phyloP scores from a whole-genome alignment of 2,888 invertebrate genomes.

The Mantis religiosa region DNA sequence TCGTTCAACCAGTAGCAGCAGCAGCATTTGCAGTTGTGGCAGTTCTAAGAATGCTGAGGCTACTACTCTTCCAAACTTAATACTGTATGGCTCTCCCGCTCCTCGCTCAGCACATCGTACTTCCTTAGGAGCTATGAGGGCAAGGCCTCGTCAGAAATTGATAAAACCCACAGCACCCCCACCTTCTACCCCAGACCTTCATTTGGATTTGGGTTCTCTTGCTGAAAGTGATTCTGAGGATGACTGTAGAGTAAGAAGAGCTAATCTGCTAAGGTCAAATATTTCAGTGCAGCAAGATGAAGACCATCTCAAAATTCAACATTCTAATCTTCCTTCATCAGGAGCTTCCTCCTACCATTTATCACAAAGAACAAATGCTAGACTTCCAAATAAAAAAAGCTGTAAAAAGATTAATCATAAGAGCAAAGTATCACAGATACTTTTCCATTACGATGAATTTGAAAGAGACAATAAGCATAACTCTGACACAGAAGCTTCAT shows the following conservation, averaged over 20 bases:
- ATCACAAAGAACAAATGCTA: background rate
- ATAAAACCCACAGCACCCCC: background rate
- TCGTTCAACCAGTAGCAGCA: background rate
- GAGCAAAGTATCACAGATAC: background rate
- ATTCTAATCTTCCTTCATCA: background rate
- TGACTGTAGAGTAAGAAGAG: background rate
- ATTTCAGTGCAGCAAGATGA: background rate
- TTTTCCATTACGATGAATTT: background rate
- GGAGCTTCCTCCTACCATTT: background rate
- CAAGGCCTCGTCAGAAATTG: background rate
- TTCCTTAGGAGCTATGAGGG: background rate
- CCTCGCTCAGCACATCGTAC: constrained; percentile 23
- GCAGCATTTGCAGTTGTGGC: background rate
- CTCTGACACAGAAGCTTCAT: background rate
- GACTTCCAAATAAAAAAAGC: background rate
- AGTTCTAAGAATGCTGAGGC: background rate
- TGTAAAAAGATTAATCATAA: background rate
- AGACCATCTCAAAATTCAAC: background rate
- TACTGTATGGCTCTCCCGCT: constrained; percentile 31
- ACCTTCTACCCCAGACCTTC: background rate
- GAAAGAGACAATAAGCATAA: background rate
- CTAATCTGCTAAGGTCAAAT: background rate
- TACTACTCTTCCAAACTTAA: constrained; percentile 23
- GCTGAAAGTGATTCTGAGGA: background rate
- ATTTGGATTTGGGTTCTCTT: background rate